Evolutionary conservation across 2,797 vertebrate species (phyloP), one percentile per base, ranked within the genome.

Genomic region (Sebastes steindachneri): DNA sequence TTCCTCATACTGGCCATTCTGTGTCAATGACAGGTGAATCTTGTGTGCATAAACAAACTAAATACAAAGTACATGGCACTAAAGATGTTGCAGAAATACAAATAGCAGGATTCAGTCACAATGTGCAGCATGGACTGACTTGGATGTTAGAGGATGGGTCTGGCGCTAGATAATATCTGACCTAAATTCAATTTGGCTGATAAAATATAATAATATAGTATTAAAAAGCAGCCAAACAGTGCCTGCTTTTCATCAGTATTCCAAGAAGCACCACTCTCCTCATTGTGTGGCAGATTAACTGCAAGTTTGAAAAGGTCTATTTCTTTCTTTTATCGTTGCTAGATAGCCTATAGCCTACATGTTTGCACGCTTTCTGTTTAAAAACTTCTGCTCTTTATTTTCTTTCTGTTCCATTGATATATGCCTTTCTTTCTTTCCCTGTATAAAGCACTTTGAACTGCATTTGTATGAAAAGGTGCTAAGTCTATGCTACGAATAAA

Each of bases 241-340:
- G 60, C n/a, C 63, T 74, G 35, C 4, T 76, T 37, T 66, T 68
- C 48, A 54, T 76, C 28, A 60, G 45, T 68, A 53, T 82, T 57
- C 74, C 17, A 26, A 1, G 35, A 12, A 57, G 26, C 35, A 11
- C 37, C 12, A 0, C 9, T 10, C 26, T 70, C 29, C 66, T 74
- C 63, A 74, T 15, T 66, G 79, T 54, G 53, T 23, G 35, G 9
- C 67, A 60, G n/a, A 79, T 83, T 15, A 55, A 35, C 21, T 79
- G 41, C 15, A 17, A 45, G 6, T 45, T 45, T 45, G 15, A 45
- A 45, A 45, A 17, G 41, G 3, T 45, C 15, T 17, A 45, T 17
- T 17, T 55, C 14, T 51, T 0, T 33, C n/a, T 17, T 33, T 35
- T 59, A 10, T 29, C 4, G 9, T 59, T 59, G 57, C 6, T 29